Evolutionary conservation across 1,140 invertebrate species (phyloP).

Genomic region (Scaptomyza montana): DNA sequence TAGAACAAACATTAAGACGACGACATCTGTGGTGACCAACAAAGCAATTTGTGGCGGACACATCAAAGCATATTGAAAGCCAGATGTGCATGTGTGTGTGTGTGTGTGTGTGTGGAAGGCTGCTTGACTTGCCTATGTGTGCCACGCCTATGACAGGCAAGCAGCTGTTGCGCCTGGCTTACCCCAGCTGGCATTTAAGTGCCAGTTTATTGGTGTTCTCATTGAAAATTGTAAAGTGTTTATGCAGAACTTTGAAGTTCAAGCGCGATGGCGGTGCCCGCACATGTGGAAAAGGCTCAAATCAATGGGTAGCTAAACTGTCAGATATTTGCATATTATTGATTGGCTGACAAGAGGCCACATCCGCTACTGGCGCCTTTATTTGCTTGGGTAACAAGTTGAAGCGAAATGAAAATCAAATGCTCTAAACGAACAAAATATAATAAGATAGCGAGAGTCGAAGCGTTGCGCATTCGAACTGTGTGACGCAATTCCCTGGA

Average conservation of each 20-base stretch:
- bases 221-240: slow-evolving; percentile 67
- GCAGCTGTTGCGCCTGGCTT: slow-evolving; percentile 37
- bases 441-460: slow-evolving; percentile 5
- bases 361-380: not conserved
- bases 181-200: slow-evolving; percentile 26
- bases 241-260: slow-evolving; percentile 66
- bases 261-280: slow-evolving; percentile 28
- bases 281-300: slow-evolving; percentile 36
- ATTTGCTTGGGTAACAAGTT: slow-evolving; percentile 24
- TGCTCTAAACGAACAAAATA: slow-evolving; percentile 6
- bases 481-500: slow-evolving; percentile 59
- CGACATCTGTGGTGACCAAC: slow-evolving; percentile 37
- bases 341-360: slow-evolving; percentile 63
- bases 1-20: slow-evolving; percentile 14
- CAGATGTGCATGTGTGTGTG: too few species aligned
- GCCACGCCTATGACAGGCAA: slow-evolving; percentile 21
- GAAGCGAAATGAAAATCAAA: slow-evolving; percentile 19
- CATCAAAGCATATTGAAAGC: slow-evolving; percentile 20
- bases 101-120: slow-evolving; percentile 2
- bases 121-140: not conserved
- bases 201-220: slow-evolving; percentile 54
- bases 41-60: slow-evolving; percentile 55
- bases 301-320: slow-evolving; percentile 55
- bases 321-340: slow-evolving; percentile 75
- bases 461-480: slow-evolving; percentile 53